Evolutionary conservation across 2,113 vertebrate species (phyloP), one percentile per base, ranked within the genome.

Genomic region (Thamnophis sirtalis): DNA sequence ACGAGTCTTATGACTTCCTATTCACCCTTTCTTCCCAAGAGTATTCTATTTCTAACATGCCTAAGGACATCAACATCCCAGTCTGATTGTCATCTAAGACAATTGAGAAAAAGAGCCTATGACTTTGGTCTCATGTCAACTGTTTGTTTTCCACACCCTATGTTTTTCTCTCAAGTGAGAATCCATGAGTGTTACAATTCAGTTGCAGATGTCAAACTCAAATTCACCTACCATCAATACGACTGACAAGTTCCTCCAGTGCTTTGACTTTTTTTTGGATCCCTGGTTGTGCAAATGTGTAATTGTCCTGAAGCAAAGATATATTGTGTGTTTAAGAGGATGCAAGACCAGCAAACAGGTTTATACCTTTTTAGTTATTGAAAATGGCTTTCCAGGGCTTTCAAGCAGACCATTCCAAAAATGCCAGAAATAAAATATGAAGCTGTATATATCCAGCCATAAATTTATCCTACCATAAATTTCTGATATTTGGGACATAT

Each of bases 231-330:
- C 99, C 99, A 97, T 99, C 99, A 0, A 99, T 99, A 90, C 99
- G 97, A 97, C 99, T 98, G 94, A 99, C 98, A 2, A 99, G 98
- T 97, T 99, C 99, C 96, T 99, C 99, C 95, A 99, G 96, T 3
- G 98, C 99, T 96, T 99, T 99, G 93, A 99, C 99, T 94, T 99
- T 99, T 97, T 98, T 99, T 98, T 99, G 99, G 96, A 99, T 99
- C 22, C 99, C 99, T 0, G 99, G 99, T 95, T 99, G 99, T 93
- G 99, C 99, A 93, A 99, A 99, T 1, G 99, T 99, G 97, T 99
- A 99, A 96, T 99, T 99, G 96, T 99, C 98, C 98, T 99, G 96
- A 19, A 53, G 90, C 88, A 1, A 43, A 93, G 73, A 96, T 1
- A 95, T 84, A 86, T n/a, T 38, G 9, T 0, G 1, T 58, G 89